These are phyloP conservation scores for Metopolophium dirhodum DNA, from an alignment of 1,140 invertebrate genomes.

Conservation along the genomic window DNA sequence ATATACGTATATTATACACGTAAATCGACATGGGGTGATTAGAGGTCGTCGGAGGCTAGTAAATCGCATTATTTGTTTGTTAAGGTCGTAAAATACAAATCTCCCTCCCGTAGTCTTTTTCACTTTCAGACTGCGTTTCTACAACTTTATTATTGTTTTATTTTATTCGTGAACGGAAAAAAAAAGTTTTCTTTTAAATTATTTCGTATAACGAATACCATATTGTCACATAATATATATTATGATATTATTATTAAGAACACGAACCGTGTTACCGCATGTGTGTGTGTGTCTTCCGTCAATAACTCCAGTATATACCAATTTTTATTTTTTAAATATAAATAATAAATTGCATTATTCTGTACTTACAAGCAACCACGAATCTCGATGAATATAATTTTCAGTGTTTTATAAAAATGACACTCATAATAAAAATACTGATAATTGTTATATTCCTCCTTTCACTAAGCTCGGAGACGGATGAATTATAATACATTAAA, in stretches of 20 bases:
- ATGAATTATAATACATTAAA: neutral
- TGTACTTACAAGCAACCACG: neutral
- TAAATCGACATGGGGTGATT: neutral
- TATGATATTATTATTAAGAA: neutral
- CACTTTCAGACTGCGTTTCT: neutral
- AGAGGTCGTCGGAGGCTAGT: neutral
- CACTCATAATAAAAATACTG: neutral
- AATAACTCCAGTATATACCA: neutral
- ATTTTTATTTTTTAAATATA: neutral
- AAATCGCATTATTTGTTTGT: neutral
- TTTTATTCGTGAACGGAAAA: neutral
- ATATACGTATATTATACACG: neutral
- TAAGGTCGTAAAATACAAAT: conserved; percentile 1
- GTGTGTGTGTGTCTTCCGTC: neutral
- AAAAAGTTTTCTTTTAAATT: neutral
- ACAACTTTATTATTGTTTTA: neutral
- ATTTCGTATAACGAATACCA: neutral
- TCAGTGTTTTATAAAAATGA: neutral
- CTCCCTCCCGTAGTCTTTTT: neutral
- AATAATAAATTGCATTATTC: neutral
- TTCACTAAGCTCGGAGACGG: neutral
- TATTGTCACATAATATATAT: neutral
- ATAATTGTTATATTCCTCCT: neutral
- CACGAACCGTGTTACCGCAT: neutral
- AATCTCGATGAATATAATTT: neutral